These are phyloP conservation scores for Sylvia atricapilla DNA, from an alignment of 2,113 vertebrate genomes.

Conservation along the genomic window DNA sequence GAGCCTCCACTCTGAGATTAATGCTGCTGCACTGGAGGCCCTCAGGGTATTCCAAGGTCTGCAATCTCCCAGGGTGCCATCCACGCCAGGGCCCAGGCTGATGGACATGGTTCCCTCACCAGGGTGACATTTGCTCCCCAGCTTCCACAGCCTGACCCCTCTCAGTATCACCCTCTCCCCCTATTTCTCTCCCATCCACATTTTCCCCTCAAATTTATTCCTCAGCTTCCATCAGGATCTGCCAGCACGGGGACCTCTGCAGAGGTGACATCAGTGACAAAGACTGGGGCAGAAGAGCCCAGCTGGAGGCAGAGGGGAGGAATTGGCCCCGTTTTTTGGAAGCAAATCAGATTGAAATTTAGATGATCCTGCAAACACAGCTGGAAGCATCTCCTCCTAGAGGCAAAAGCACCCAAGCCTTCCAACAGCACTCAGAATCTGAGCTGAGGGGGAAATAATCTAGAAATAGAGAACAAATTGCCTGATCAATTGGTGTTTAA, in stretches of 20 bases:
- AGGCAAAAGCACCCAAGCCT: not conserved
- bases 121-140: rapidly evolving
- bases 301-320: not conserved
- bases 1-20: not conserved
- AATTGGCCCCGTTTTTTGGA: not conserved
- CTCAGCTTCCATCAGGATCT: not conserved
- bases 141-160: not conserved
- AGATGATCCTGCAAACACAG: not conserved
- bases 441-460: not conserved
- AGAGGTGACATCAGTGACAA: not conserved
- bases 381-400: not conserved
- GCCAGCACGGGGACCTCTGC: not conserved
- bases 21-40: not conserved
- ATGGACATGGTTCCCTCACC: rapidly evolving
- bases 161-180: not conserved
- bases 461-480: not conserved
- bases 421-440: rapidly evolving
- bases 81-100: not conserved
- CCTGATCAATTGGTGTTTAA: not conserved
- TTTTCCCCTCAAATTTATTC: not conserved
- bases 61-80: not conserved
- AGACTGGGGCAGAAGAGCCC: not conserved
- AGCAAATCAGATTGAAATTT: not conserved
- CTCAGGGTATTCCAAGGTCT: not conserved
- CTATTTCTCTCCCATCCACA: not conserved